phyloP scores from a whole-genome alignment of 2,797 vertebrate species.

The Avahi laniger region DNA sequence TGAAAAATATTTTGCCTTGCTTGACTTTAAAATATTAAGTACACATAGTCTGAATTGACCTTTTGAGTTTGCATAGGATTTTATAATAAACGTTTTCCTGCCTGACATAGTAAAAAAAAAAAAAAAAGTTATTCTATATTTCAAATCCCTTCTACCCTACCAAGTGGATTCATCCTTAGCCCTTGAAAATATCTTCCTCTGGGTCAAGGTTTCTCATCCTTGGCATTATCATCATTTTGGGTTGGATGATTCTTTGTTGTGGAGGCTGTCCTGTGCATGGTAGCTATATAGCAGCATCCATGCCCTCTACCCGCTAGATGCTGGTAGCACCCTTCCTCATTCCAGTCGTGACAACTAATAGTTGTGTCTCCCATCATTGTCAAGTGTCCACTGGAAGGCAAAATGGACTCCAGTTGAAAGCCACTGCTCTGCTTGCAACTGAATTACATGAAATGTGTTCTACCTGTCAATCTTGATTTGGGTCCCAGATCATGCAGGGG shows the following conservation, averaged over 20 bases:
- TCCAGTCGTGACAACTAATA: neutral
- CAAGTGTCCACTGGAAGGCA: neutral
- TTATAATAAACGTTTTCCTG: neutral
- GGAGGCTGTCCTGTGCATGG: neutral
- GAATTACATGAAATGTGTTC: neutral
- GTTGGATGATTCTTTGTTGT: neutral
- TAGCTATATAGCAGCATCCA: neutral
- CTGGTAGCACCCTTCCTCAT: neutral
- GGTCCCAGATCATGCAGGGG: neutral
- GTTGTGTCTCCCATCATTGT: neutral
- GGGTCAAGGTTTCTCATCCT: neutral
- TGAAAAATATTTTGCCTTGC: neutral
- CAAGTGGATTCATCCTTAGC: neutral
- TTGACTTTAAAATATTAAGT: neutral
- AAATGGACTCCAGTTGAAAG: neutral
- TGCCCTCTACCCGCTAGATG: neutral
- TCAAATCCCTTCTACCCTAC: neutral
- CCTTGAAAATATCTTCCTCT: neutral
- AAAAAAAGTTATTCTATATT: neutral
- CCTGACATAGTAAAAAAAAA: neutral
- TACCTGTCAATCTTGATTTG: neutral
- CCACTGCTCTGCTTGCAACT: neutral
- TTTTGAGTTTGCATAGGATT: neutral
- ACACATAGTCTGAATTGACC: neutral
- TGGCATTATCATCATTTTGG: neutral